A percentile compares a stretch with the other conserved stretches of the same genome.
Evolutionary conservation across 2,113 vertebrate genomes (phyloP).

Genomic region (Tupaia tana): DNA sequence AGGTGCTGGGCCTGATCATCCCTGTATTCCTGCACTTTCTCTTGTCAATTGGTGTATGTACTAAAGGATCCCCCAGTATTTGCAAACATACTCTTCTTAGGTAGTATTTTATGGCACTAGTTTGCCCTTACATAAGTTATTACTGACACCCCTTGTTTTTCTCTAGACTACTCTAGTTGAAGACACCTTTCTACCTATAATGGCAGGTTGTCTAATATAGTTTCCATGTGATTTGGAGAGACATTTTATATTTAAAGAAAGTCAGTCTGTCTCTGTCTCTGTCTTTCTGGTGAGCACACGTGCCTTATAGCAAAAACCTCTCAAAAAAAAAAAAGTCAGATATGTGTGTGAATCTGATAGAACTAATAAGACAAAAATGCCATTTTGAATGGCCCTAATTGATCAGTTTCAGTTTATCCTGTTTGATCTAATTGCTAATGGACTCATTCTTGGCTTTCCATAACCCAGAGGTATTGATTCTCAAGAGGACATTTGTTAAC

Average conservation of each 20-base stretch:
- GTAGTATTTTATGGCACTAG: background rate
- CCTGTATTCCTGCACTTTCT: no score
- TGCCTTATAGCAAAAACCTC: no score
- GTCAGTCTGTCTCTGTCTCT: background rate
- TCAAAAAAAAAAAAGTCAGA: no score
- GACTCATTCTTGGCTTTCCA: background rate
- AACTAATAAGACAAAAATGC: background rate
- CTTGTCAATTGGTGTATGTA: background rate
- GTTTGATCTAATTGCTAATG: background rate
- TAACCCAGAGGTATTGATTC: background rate
- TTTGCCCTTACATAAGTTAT: background rate
- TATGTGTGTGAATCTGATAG: background rate
- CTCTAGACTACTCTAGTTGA: background rate
- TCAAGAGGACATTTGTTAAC: background rate
- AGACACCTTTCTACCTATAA: background rate
- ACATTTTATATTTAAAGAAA: background rate
- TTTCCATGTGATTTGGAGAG: background rate
- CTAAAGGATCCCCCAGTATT: background rate
- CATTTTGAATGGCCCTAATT: background rate
- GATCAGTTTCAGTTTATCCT: background rate
- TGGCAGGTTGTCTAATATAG: background rate
- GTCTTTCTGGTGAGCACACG: no score
- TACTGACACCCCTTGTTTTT: background rate
- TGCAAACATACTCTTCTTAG: background rate
- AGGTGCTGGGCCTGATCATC: no score